Percentiles rank a stretch among this genome's conserved stretches.
These are phyloP conservation scores for Nesometra sesokonis DNA, from an alignment of 35 echinoderm and acorn worm species.

Conservation along the genomic window DNA sequence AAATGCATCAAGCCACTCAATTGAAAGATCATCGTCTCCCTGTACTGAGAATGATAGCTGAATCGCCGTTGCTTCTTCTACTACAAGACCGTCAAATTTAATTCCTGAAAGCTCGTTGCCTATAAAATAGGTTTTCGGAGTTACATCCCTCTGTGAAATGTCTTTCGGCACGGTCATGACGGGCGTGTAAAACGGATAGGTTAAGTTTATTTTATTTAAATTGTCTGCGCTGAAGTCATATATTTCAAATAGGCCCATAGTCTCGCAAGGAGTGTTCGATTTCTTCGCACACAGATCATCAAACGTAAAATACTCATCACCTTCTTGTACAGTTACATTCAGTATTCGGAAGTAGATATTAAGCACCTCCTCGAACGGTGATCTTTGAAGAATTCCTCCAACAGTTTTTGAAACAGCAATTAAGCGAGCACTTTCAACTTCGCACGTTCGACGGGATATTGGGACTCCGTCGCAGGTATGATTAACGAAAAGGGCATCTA, in stretches of 20 bases:
- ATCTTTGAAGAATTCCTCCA: conserved; percentile 22
- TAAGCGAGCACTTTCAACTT: conserved; percentile 33
- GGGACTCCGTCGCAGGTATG: conserved; percentile 52
- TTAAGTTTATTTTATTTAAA: too few species aligned
- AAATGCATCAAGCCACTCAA: conserved; percentile 72
- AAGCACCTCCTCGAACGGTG: conserved; percentile 26
- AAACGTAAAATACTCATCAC: too few species aligned
- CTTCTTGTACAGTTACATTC: too few species aligned
- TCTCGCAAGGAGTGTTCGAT: too few species aligned
- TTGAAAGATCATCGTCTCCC: conserved; percentile 14
- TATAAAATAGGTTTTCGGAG: not conserved
- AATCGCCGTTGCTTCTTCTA: conserved; percentile 40
- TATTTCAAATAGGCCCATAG: too few species aligned
- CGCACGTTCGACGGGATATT: conserved; percentile 51
- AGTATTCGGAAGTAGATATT: conserved; percentile 19
- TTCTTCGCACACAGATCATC: too few species aligned
- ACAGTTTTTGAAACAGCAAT: conserved; percentile 42
- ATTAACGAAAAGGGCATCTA: conserved; percentile 25
- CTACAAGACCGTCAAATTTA: conserved; percentile 8
- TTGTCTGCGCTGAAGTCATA: too few species aligned
- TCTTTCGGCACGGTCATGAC: too few species aligned
- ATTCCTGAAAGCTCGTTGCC: conserved; percentile 49
- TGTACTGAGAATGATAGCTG: conserved; percentile 56
- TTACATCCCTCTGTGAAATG: too few species aligned
- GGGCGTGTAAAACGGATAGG: too few species aligned